A percentile compares a stretch with the other conserved stretches of the same genome.
phyloP scores from a whole-genome alignment of 2,888 invertebrate genomes.

The Psylliodes chrysocephalus region DNA sequence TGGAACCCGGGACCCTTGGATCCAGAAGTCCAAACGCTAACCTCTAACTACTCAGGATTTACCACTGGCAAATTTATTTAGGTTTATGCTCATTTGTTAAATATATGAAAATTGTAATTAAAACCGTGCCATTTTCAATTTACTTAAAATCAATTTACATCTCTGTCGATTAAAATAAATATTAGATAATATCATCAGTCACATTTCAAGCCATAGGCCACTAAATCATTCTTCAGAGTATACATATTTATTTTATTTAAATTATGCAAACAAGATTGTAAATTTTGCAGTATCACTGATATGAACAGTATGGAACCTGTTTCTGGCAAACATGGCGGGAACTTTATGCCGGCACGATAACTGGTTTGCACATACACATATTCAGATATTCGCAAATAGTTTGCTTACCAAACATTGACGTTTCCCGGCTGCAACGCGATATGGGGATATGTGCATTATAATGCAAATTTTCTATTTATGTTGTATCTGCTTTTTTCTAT shows the following conservation, averaged over 20 bases:
- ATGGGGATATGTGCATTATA: slow-evolving; percentile 23
- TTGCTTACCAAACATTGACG: slow-evolving; percentile 24
- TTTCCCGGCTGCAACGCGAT: slow-evolving; percentile 22
- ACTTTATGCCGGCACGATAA: slow-evolving; percentile 26
- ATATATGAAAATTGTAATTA: too few relatives aligned
- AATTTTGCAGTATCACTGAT: slow-evolving; percentile 26
- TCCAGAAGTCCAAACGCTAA: too few relatives aligned
- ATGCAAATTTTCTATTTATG: slow-evolving; percentile 17
- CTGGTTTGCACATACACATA: slow-evolving; percentile 26
- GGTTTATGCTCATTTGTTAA: too few relatives aligned
- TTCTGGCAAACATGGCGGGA: slow-evolving; percentile 28
- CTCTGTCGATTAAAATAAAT: too few relatives aligned
- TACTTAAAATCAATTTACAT: too few relatives aligned
- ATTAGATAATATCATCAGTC: too few relatives aligned
- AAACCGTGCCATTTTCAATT: too few relatives aligned
- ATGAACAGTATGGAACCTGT: slow-evolving; percentile 22
- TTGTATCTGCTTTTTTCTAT: not conserved
- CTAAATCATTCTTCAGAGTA: too few relatives aligned
- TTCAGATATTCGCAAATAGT: slow-evolving; percentile 22
- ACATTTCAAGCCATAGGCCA: too few relatives aligned
- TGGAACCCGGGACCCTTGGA: too few relatives aligned
- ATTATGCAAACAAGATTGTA: not conserved
- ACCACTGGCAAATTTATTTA: too few relatives aligned
- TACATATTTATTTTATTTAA: slow-evolving; percentile 25
- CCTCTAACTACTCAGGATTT: too few relatives aligned